Percentiles rank a stretch among this genome's conserved stretches.
Evolutionary conservation across 1,140 invertebrate species (phyloP).

Genomic region (Bombus picipes): DNA sequence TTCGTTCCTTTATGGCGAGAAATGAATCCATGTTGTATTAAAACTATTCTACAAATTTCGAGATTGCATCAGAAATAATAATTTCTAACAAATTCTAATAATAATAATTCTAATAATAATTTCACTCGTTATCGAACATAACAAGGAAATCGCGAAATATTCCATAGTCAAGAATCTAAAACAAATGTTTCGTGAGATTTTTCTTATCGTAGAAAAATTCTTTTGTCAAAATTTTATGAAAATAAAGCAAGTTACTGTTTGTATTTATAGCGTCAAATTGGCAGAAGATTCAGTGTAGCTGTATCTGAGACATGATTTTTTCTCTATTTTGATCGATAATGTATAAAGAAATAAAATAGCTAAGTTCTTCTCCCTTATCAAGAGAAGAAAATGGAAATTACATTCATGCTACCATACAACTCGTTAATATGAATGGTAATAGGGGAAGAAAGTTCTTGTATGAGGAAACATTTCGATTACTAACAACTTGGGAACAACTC

Average conservation of each 20-base stretch:
- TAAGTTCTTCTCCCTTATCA: neutral
- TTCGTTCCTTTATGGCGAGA: neutral
- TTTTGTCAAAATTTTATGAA: too few relatives aligned
- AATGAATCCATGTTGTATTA: neutral
- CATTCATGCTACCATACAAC: neutral
- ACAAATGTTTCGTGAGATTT: too few relatives aligned
- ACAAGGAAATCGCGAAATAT: too few relatives aligned
- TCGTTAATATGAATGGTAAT: neutral
- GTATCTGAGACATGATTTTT: too few relatives aligned
- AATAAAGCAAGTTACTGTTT: too few relatives aligned
- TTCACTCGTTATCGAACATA: neutral
- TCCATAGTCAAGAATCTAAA: too few relatives aligned
- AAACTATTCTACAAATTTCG: neutral
- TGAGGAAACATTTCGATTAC: conserved; percentile 9
- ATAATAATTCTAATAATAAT: too few relatives aligned
- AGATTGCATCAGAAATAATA: neutral
- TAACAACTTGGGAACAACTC: neutral
- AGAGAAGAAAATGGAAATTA: neutral
- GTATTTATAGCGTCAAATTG: too few relatives aligned
- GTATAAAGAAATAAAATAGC: too few relatives aligned
- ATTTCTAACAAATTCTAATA: neutral
- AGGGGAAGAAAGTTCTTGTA: neutral
- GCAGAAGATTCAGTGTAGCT: too few relatives aligned
- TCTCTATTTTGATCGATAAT: too few relatives aligned
- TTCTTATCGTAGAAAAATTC: too few relatives aligned